Percentiles rank a stretch among this genome's conserved stretches.
phyloP scores from a whole-genome alignment of 2,888 invertebrate genomes.

The Protula sp. region DNA sequence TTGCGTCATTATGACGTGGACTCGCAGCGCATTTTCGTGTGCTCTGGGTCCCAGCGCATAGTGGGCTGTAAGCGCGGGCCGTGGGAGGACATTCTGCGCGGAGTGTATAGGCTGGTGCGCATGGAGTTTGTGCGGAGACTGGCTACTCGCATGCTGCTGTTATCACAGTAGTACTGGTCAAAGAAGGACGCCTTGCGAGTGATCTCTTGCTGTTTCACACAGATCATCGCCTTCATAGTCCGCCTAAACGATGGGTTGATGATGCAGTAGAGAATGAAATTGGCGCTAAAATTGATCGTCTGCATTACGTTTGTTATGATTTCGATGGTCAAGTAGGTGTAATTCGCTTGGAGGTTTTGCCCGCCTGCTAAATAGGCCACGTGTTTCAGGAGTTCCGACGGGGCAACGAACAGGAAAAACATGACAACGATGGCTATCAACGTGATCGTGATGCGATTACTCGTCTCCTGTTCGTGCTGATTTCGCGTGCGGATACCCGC shows the following conservation, averaged over 20 bases:
- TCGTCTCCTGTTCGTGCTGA: constrained; percentile 15
- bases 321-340: constrained; percentile 31
- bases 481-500: background rate
- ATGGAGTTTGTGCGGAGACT: too few relatives aligned
- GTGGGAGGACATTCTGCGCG: too few relatives aligned
- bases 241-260: constrained; percentile 73
- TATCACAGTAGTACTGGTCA: too few relatives aligned
- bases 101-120: too few relatives aligned
- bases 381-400: constrained; percentile 29
- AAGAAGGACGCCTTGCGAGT: too few relatives aligned
- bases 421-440: constrained; percentile 30
- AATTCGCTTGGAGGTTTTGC: constrained; percentile 14
- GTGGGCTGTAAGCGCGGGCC: too few relatives aligned
- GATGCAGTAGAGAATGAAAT: constrained; percentile 73
- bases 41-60: too few relatives aligned
- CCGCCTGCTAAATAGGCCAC: constrained; percentile 19
- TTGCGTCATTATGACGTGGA: too few relatives aligned
- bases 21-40: too few relatives aligned
- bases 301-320: constrained; percentile 67
- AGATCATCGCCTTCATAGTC: constrained; percentile 53
- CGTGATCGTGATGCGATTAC: constrained; percentile 28
- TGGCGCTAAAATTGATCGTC: constrained; percentile 69
- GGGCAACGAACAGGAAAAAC: constrained; percentile 31
- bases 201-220: too few relatives aligned
- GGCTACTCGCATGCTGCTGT: too few relatives aligned